Percentiles rank a stretch among this genome's conserved stretches.
These are phyloP conservation scores for Egretta garzetta DNA, from an alignment of 2,113 vertebrate species.

Conservation along the genomic window DNA sequence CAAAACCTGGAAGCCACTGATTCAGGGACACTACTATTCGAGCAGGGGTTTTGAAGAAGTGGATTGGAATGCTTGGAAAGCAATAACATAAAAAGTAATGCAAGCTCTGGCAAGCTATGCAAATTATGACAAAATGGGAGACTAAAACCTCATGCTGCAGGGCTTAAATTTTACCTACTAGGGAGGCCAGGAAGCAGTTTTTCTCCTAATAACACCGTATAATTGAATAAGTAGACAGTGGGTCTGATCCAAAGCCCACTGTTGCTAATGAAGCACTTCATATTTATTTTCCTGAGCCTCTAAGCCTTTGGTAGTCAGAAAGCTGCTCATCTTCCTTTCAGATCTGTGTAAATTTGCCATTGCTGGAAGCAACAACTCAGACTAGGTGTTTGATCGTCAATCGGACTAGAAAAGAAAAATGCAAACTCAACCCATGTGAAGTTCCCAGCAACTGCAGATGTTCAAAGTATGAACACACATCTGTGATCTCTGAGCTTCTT, in stretches of 20 bases:
- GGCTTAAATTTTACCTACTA: slow-evolving; percentile 7
- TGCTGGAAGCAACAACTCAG: neutral
- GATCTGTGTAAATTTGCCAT: neutral
- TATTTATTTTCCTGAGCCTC: slow-evolving; percentile 1
- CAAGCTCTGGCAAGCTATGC: neutral
- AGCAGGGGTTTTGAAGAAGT: neutral
- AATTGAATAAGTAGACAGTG: slow-evolving; percentile 14
- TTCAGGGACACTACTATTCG: neutral
- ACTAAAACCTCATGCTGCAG: neutral
- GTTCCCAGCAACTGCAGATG: neutral
- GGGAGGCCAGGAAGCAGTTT: slow-evolving; percentile 4
- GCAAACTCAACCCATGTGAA: neutral
- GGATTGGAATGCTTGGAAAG: neutral
- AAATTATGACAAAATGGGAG: neutral
- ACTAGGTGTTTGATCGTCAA: neutral
- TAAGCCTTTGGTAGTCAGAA: neutral
- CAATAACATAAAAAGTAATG: neutral
- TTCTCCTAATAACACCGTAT: neutral
- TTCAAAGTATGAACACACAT: neutral
- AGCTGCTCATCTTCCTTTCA: neutral
- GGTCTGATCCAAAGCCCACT: neutral
- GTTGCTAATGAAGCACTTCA: neutral
- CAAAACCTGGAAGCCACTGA: neutral
- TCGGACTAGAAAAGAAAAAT: neutral
- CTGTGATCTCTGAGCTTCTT: neutral